Evolutionary conservation across 2,888 invertebrate species (phyloP).

Genomic region (Linhomoeus sp.): DNA sequence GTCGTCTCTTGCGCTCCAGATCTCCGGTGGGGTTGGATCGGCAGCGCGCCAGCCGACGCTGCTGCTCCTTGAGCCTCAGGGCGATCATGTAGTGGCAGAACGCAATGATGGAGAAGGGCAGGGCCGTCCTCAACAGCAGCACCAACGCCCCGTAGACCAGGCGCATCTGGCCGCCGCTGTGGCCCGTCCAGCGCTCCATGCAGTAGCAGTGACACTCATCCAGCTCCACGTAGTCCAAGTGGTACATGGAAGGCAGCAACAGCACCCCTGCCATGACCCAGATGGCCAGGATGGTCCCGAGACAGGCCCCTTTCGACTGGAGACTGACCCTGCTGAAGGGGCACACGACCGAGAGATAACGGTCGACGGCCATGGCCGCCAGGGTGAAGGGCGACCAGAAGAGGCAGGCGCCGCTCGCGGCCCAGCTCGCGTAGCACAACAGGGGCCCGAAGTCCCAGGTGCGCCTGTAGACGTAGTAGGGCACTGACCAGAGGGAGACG

Average conservation of each 20-base stretch:
- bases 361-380: slow-evolving; percentile 15
- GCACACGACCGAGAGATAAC: slow-evolving; percentile 13
- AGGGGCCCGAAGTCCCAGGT: not conserved
- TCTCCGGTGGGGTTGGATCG: too few species aligned
- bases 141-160: slow-evolving; percentile 13
- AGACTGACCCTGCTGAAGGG: too few species aligned
- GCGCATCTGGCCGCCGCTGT: too few species aligned
- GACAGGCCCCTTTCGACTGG: too few species aligned
- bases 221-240: slow-evolving; percentile 6
- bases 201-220: slow-evolving; percentile 2
- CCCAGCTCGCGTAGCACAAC: not conserved
- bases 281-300: slow-evolving; percentile 12
- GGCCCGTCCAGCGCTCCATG: not conserved
- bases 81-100: slow-evolving; percentile 60
- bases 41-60: too few species aligned
- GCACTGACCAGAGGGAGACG: not conserved
- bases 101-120: slow-evolving; percentile 76
- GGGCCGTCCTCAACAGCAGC: slow-evolving; percentile 65
- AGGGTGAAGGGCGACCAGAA: slow-evolving; percentile 17
- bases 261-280: slow-evolving; percentile 13
- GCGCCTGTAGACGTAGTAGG: not conserved
- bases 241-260: slow-evolving; percentile 5
- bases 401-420: slow-evolving; percentile 12
- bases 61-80: slow-evolving; percentile 10
- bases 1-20: too few species aligned